Conservation (phyloP, 2,113 vertebrate genomes). For the Trogon melanurus region DNA sequence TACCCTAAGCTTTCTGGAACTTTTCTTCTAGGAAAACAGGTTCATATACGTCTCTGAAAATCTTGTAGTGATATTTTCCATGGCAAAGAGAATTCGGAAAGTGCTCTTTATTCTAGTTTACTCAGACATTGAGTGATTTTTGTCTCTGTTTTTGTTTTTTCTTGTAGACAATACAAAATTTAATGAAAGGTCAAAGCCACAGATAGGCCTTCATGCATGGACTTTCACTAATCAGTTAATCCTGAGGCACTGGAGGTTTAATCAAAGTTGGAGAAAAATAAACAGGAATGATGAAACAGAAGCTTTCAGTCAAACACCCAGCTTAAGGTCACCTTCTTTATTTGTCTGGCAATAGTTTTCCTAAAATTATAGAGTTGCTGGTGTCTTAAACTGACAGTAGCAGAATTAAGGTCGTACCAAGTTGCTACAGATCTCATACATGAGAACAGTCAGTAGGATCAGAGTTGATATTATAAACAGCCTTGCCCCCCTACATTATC, state of each 20-base stretch:
- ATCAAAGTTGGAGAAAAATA: neutral
- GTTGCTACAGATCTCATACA: neutral
- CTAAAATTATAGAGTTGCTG: neutral
- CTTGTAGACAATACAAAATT: neutral
- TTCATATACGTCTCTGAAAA: neutral
- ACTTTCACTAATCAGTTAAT: neutral
- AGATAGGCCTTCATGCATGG: neutral
- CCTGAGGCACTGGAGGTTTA: neutral
- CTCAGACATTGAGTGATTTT: neutral
- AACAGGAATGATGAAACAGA: neutral
- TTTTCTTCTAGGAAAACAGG: neutral
- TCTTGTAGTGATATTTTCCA: neutral
- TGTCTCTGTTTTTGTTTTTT: neutral
- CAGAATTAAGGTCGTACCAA: neutral
- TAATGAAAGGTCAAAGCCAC: neutral
- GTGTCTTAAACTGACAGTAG: neutral
- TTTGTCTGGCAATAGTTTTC: neutral
- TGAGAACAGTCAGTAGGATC: neutral
- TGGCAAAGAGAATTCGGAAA: neutral
- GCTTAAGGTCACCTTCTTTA: neutral
- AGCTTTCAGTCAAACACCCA: neutral
- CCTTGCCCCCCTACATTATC: neutral
- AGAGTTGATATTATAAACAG: neutral
- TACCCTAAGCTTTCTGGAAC: neutral
- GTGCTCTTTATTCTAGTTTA: neutral